phyloP scores from a whole-genome alignment of 2,113 vertebrate genomes.

The Gasterosteus aculeatus region DNA sequence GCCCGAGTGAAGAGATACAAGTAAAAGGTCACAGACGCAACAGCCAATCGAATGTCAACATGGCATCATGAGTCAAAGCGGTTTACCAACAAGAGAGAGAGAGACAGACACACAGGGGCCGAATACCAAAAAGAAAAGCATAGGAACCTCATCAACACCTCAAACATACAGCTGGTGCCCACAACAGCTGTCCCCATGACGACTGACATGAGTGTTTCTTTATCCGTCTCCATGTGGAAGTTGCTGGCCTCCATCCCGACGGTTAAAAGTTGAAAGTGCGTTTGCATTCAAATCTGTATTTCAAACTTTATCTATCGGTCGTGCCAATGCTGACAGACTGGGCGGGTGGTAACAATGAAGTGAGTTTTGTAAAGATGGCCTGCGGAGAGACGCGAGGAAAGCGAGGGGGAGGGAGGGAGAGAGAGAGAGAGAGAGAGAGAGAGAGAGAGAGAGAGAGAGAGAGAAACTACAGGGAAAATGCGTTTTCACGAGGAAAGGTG shows the following conservation, averaged over 20 bases:
- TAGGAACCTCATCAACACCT: neutral
- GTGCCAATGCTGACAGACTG: slow-evolving; percentile 30
- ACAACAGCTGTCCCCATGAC: neutral
- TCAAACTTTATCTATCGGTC: slow-evolving; percentile 36
- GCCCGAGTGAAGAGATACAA: neutral
- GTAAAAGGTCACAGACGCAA: neutral
- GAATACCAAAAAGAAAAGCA: neutral
- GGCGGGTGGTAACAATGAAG: slow-evolving; percentile 57
- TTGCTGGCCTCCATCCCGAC: neutral
- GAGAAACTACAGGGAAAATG: slow-evolving; percentile 19
- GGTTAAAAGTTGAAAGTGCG: no score
- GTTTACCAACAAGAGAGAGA: neutral
- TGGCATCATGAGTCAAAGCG: neutral
- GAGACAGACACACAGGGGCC: neutral
- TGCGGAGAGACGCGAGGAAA: slow-evolving; percentile 5
- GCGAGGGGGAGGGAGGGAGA: neutral
- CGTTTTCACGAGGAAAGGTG: slow-evolving; percentile 55
- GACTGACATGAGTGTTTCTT: slow-evolving; percentile 9
- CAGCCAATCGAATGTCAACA: neutral
- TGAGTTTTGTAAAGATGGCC: slow-evolving; percentile 38
- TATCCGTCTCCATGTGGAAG: neutral
- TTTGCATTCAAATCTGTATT: slow-evolving; percentile 5
- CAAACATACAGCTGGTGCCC: neutral
- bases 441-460: neutral
- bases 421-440: neutral